A percentile compares a stretch with the other conserved stretches of the same genome.
phyloP scores from a whole-genome alignment of 2,888 invertebrate species.

The Catocala nupta region DNA sequence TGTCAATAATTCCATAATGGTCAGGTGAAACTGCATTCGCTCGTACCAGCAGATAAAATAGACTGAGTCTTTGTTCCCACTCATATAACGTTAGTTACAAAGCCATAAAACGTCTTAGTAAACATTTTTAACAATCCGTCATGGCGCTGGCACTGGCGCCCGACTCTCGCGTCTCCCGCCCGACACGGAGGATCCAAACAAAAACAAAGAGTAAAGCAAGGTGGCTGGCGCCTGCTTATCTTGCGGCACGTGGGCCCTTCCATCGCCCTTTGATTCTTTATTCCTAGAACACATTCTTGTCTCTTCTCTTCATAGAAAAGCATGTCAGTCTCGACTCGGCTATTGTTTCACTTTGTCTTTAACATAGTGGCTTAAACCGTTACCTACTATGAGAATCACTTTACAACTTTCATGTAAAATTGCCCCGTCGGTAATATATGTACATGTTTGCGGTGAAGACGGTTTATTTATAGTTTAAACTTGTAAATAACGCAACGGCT shows the following conservation, averaged over 20 bases:
- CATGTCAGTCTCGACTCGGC: conserved; percentile 35
- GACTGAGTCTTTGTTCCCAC: conserved; percentile 47
- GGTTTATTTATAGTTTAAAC: conserved; percentile 69
- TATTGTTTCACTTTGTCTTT: conserved; percentile 35
- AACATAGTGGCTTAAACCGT: conserved; percentile 16
- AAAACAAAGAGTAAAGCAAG: conserved; percentile 55
- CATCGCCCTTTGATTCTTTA: conserved; percentile 64
- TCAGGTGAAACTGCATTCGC: conserved; percentile 36
- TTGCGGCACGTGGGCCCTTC: conserved; percentile 70
- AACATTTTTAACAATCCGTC: conserved; percentile 65
- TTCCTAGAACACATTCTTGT: conserved; percentile 73
- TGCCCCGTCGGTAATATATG: conserved; percentile 55
- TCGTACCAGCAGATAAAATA: conserved; percentile 45
- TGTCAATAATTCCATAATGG: conserved; percentile 36
- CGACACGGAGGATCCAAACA: conserved; percentile 32
- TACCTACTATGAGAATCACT: conserved; percentile 18
- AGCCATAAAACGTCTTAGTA: conserved; percentile 63
- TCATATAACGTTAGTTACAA: conserved; percentile 60
- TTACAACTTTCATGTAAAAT: conserved; percentile 49
- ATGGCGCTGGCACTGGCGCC: conserved; percentile 69
- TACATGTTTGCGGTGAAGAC: conserved; percentile 60
- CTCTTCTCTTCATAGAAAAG: conserved; percentile 48
- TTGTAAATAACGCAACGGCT: conserved; percentile 65
- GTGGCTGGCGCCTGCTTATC: conserved; percentile 80
- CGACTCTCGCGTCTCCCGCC: conserved; percentile 44